These are phyloP conservation scores for Bombus huntii DNA, from an alignment of 1,140 invertebrate genomes.

Conservation along the genomic window DNA sequence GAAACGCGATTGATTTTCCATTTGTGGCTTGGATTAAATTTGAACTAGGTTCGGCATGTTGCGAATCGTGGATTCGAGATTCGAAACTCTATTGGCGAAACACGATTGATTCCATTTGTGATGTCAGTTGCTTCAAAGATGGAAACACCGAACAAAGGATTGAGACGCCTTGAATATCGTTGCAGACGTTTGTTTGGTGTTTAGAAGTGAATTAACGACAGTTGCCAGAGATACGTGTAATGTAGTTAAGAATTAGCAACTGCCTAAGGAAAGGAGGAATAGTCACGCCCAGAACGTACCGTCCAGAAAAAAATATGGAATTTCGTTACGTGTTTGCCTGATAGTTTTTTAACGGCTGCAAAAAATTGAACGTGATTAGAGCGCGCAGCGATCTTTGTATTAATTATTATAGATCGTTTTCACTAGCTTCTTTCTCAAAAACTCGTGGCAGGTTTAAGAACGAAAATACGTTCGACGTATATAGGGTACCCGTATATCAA, in stretches of 20 bases:
- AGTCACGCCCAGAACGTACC: slow-evolving; percentile 60
- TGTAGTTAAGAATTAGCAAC: slow-evolving; percentile 34
- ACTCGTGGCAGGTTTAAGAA: slow-evolving; percentile 22
- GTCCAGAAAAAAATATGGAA: slow-evolving; percentile 58
- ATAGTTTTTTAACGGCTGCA: slow-evolving; percentile 44
- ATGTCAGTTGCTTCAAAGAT: slow-evolving; percentile 1
- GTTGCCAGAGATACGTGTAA: slow-evolving; percentile 41
- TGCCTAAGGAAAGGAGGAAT: slow-evolving; percentile 44
- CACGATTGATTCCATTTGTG: neutral
- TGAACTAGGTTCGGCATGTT: too few relatives aligned
- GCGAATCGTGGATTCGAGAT: neutral
- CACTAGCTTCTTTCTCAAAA: slow-evolving; percentile 33
- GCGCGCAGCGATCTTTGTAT: slow-evolving; percentile 19
- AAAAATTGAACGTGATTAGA: slow-evolving; percentile 15
- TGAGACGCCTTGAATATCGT: slow-evolving; percentile 48
- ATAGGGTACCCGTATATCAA: slow-evolving; percentile 19
- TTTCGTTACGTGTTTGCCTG: slow-evolving; percentile 38
- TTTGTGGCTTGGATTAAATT: too few relatives aligned
- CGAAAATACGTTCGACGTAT: slow-evolving; percentile 1
- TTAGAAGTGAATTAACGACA: slow-evolving; percentile 47
- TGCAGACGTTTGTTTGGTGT: slow-evolving; percentile 47
- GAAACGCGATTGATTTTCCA: too few relatives aligned
- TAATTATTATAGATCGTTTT: slow-evolving; percentile 34
- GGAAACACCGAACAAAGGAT: slow-evolving; percentile 1
- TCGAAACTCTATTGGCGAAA: neutral